Evolutionary conservation across 1,140 invertebrate genomes (phyloP).

Genomic region (Holotrichia oblita): DNA sequence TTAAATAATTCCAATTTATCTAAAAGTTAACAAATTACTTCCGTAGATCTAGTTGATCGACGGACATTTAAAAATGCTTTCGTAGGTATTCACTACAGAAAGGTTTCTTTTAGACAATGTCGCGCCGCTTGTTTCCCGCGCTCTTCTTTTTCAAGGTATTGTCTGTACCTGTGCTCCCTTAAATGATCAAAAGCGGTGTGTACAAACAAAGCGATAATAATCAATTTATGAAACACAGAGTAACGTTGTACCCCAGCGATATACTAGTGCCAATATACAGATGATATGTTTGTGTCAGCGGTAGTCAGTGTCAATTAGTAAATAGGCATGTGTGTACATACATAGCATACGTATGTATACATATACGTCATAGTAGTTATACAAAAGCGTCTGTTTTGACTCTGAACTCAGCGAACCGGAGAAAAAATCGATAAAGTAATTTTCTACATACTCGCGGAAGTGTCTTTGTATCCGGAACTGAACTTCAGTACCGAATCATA

Average conservation of each 20-base stretch:
- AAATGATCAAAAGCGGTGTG: not conserved
- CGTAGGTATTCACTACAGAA: too few relatives aligned
- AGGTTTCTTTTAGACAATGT: too few relatives aligned
- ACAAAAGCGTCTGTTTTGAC: not conserved
- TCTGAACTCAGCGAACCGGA: not conserved
- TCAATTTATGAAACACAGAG: not conserved
- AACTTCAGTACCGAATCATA: not conserved
- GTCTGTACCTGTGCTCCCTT: not conserved
- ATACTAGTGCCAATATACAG: not conserved
- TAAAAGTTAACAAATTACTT: too few relatives aligned
- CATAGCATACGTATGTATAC: not conserved
- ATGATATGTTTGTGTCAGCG: not conserved
- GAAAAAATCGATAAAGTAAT: slow-evolving; percentile 29
- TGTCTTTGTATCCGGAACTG: slow-evolving; percentile 5
- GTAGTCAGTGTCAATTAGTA: not conserved
- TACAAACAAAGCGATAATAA: slow-evolving; percentile 14
- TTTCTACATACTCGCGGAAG: slow-evolving; percentile 18
- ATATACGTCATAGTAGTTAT: not conserved
- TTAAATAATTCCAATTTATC: too few relatives aligned
- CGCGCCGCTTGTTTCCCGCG: too few relatives aligned
- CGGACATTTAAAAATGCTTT: too few relatives aligned
- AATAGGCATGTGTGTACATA: not conserved
- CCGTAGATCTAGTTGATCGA: too few relatives aligned
- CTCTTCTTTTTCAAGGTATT: not conserved
- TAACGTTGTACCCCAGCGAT: not conserved